Evolutionary conservation across 2,797 vertebrate species (phyloP), one percentile per base, ranked within the genome.

Genomic region (Myoxocephalus aenaeus): DNA sequence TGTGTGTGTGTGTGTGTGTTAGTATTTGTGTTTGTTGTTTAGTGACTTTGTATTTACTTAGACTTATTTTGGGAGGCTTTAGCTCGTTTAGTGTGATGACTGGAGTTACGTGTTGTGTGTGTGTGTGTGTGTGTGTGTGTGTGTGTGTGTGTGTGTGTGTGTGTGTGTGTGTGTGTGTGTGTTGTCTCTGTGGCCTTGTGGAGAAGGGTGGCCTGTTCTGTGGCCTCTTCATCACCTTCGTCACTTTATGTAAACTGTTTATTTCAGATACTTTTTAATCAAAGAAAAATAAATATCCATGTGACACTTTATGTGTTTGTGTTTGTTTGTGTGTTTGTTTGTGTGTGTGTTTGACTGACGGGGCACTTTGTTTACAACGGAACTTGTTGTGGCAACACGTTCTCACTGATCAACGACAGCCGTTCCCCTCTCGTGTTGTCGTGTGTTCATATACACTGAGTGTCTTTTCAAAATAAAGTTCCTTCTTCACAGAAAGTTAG

Each of bases 121-220:
- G n/a, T 53, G 22, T 14, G 51, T 54, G 12, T 12, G 22, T 54
- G 51, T 51, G 48, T n/a, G 48, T 51, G 20, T 50, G 48, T 51
- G 18, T 51, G 50, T 51, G 46, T 48, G 50, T 51, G 50, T 53
- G n/a, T 51, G 20, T 53, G 50, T 53, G 10, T n/a, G 50, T 22
- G 20, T 51, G 50, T 50, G 17, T 50, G 7, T 46, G 44, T 46
- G 32, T 32, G 32, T 32, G 32, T 32, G 32, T 5, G 32, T 10
- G 48, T 86, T 82, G 66, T 75, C 68, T 80, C 61, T 25, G 89
- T 89, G 91, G 91, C 92, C 92, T 94, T 94, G 86, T 89, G 61
- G 58, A 77, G 81, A 77, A 70, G 79, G 70, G 65, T 32, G 58
- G 70, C 66, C 77, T 42, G 58, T 81, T 86, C 34, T 75, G 4